phyloP scores from a whole-genome alignment of 2,888 invertebrate species.

The Andrena flavipes region DNA sequence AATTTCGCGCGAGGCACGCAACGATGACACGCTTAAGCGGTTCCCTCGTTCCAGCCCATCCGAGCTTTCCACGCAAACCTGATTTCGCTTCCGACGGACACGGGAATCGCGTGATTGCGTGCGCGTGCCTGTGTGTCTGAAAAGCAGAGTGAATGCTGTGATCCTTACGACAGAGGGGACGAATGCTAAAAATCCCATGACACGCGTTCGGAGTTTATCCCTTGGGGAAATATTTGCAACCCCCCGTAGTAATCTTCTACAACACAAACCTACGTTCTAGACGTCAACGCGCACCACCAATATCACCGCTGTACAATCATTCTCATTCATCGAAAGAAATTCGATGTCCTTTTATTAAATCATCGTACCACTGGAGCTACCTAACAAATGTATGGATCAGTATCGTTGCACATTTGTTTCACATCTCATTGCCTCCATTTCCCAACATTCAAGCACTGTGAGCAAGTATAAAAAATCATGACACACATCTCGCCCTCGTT shows the following conservation, averaged over 20 bases:
- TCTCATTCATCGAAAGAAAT: slow-evolving; percentile 48
- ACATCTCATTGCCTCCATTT: background rate
- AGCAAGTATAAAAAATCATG: too few species aligned
- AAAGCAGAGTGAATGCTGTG: slow-evolving; percentile 51
- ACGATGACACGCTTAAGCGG: slow-evolving; percentile 50
- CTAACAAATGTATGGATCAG: too few species aligned
- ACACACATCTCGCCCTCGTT: background rate
- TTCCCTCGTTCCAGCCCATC: slow-evolving; percentile 40
- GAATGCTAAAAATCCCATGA: slow-evolving; percentile 64
- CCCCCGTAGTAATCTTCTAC: slow-evolving; percentile 16
- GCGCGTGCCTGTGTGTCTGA: slow-evolving; percentile 48
- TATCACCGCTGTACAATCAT: slow-evolving; percentile 66
- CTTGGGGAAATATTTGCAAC: slow-evolving; percentile 58
- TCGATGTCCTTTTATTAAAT: slow-evolving; percentile 16
- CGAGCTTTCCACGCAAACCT: slow-evolving; percentile 61
- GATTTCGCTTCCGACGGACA: slow-evolving; percentile 75
- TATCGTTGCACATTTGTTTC: background rate
- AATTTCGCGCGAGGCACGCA: slow-evolving; percentile 40
- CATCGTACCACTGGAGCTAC: background rate
- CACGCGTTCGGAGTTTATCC: slow-evolving; percentile 53
- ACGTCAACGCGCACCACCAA: slow-evolving; percentile 63
- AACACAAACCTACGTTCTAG: slow-evolving; percentile 24
- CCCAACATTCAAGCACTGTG: background rate
- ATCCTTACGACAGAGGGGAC: slow-evolving; percentile 28
- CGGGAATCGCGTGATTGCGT: slow-evolving; percentile 77